Evolutionary conservation across 2,797 vertebrate species (phyloP), one percentile per base, ranked within the genome.

Genomic region (Vespertilio murinus): DNA sequence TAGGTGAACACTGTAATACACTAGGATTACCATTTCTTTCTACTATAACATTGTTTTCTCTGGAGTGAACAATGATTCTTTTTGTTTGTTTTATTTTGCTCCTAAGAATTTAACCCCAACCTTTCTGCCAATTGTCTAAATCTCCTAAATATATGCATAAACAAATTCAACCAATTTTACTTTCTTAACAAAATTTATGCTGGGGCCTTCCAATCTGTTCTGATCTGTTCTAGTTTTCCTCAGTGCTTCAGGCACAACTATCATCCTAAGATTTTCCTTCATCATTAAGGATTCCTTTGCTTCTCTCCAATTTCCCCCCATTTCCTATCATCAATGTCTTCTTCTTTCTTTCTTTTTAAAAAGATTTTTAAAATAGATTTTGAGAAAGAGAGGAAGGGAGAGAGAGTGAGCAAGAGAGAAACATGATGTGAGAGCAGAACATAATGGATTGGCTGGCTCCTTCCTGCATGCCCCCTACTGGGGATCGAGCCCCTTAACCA

Each of bases 141-240:
- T 65, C 35, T 84, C 28, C 35, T 64, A 86, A 82, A 79, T 73
- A 61, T 6, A 70, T 20, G 25, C 52, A 74, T 79, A 91, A 67
- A 75, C 33, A 73, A 64, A 23, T 45, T 83, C 73, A 92, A 73
- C 30, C 13, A 54, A 75, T 42, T 88, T 90, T 16, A 30, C 28
- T 82, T 89, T 65, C 83, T 87, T 83, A 87, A 90, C n/a, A 67
- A 38, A 85, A 64, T 20, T 85, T 70, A 38, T 45, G 59, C n/a
- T 52, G 28, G 33, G 71, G 28, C 17, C 87, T 38, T 67, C 30
- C 11, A 25, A 42, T 40, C 73, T 78, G 35, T 49, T 16, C 22
- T 10, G 25, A 3, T 25, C 33, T 75, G 40, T 49, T 40, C 47
- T 7, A 54, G 56, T 4, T 23, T 22, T 35, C 35, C 23, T 33